phyloP scores from a whole-genome alignment of 2,797 vertebrate genomes.

The Limosa lapponica region DNA sequence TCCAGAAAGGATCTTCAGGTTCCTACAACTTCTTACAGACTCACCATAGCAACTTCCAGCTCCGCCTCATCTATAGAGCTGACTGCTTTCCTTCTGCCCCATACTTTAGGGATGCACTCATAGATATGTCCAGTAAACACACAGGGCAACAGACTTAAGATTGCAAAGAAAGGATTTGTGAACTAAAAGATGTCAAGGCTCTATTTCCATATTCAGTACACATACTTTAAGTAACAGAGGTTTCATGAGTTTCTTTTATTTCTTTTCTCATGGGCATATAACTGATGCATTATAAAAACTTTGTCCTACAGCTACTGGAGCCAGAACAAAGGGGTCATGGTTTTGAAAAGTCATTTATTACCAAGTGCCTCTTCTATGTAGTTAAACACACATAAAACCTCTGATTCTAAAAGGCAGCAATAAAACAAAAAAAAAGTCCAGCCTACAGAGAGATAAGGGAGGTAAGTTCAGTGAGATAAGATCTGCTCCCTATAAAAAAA shows the following conservation, averaged over 20 bases:
- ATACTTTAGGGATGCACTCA: not conserved
- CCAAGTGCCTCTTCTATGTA: not conserved
- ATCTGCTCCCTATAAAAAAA: not conserved
- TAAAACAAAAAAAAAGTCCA: not conserved
- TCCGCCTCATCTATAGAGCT: not conserved
- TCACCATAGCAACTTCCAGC: not conserved
- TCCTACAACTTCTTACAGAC: conserved; percentile 1
- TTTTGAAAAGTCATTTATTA: not conserved
- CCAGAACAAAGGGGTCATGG: not conserved
- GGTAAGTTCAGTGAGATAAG: not conserved
- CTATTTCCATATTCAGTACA: not conserved
- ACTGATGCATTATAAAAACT: not conserved
- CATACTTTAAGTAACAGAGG: not conserved
- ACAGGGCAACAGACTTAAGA: not conserved
- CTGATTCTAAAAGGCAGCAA: not conserved
- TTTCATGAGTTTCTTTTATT: not conserved
- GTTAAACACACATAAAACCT: not conserved
- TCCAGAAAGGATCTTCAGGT: not conserved
- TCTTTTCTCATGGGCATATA: not conserved
- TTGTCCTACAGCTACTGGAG: not conserved
- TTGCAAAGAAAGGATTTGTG: not conserved
- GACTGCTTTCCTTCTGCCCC: not conserved
- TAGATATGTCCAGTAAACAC: not conserved
- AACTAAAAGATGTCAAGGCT: not conserved
- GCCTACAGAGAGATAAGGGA: not conserved